Evolutionary conservation across 1,140 invertebrate species (phyloP), one percentile per base, ranked within the genome.

Genomic region (Caenorhabditis tropicalis): DNA sequence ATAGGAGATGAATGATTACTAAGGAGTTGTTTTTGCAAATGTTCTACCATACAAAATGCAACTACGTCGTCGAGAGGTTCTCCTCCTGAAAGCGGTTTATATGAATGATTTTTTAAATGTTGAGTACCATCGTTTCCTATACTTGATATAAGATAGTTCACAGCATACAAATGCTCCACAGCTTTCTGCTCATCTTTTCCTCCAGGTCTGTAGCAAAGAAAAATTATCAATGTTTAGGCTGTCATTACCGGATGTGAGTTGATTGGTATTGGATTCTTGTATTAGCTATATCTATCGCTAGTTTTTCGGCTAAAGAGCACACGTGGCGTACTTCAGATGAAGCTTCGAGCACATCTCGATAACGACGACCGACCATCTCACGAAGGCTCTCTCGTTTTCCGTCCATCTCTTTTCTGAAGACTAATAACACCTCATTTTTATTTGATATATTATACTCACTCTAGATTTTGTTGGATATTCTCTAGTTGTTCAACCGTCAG

Each of bases 361-460:
- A 91, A 46, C 91, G 86, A 53, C 91, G 86, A 12, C 91, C 91
- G 29, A 91, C 91, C 91, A 92, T 91, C 65, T 91, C 86, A 24
- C 91, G 89, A 15, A 91, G 85, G 27, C 91, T 92, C 82, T 92
- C 91, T 46, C 91, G 88, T 93, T 95, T 74, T 93, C 88, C 88
- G 43, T 90, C 91, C 60, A 88, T 86, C 84, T 90, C 88, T 31
- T 88, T 83, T 39, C 89, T 91, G 46, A 60, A 89, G 0, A 56
- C 10, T 12, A 56, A 27, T 15, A 29, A 15, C 39, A 9, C 31
- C 3, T 39, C 9, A 19, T 29, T 15, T 27, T 36, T 15, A 27
- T 84, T 6, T 24, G 7, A 46, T 16, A 48, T 53, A 60, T 46
- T 43, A 43, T 74, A 83, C 86, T 79, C 31, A 88, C 87, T 86